These are phyloP conservation scores for Tipula confusa DNA, from an alignment of 2,888 invertebrate species.

Conservation along the genomic window DNA sequence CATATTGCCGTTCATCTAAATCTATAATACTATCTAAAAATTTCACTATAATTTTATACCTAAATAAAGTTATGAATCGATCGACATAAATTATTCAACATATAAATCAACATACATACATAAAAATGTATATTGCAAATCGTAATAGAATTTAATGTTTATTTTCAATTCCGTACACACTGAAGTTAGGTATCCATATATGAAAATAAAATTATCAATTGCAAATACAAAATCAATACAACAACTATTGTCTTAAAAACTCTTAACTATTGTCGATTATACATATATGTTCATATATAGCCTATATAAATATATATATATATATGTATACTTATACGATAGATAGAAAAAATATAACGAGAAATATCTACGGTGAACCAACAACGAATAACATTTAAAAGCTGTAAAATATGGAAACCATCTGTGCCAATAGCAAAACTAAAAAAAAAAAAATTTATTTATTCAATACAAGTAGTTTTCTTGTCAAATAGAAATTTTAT, in stretches of 20 bases:
- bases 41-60: no score
- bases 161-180: background rate
- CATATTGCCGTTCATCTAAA: no score
- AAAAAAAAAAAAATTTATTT: background rate
- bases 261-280: background rate
- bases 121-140: no score
- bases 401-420: background rate
- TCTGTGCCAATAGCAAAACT: background rate
- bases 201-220: background rate
- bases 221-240: background rate
- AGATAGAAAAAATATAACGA: background rate
- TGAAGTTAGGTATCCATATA: background rate
- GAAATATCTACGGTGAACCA: background rate
- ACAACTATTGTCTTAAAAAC: background rate
- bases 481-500: background rate
- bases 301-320: no score
- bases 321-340: no score
- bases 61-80: no score
- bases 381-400: background rate
- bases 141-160: no score
- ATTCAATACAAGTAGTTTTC: background rate
- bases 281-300: no score
- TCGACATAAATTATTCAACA: no score
- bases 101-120: no score
- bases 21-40: no score